phyloP scores from a whole-genome alignment of 2,113 vertebrate genomes.

The Blennius ocellaris region DNA sequence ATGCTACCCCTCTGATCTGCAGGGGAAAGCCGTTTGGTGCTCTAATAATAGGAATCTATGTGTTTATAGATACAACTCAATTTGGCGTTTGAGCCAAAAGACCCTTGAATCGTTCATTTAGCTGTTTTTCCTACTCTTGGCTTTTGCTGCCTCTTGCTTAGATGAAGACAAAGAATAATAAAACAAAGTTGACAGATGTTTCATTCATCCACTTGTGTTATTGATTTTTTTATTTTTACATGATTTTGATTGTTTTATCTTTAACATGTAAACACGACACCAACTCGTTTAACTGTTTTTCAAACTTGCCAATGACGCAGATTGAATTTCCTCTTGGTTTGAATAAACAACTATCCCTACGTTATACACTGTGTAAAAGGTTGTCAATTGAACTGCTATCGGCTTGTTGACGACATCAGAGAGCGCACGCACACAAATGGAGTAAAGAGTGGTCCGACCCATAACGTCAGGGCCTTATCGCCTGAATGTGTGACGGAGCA shows the following conservation, averaged over 20 bases:
- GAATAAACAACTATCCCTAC: not conserved
- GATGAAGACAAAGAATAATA: not conserved
- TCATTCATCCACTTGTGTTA: conserved; percentile 17
- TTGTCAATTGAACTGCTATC: conserved; percentile 20
- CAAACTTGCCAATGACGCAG: no score
- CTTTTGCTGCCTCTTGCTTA: not conserved
- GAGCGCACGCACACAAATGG: conserved; percentile 32
- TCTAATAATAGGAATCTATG: conserved; percentile 53
- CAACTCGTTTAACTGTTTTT: no score
- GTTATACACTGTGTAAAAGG: not conserved
- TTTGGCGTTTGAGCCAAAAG: conserved; percentile 30
- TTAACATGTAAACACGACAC: no score
- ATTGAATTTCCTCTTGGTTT: no score
- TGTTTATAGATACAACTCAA: conserved; percentile 46
- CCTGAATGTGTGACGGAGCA: conserved; percentile 49
- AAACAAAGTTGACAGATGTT: conserved; percentile 57
- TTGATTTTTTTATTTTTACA: conserved; percentile 32
- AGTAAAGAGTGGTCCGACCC: conserved; percentile 53
- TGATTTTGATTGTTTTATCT: no score
- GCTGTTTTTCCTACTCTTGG: conserved; percentile 6
- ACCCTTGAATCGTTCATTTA: conserved; percentile 40
- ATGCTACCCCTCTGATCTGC: conserved; percentile 12
- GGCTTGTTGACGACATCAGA: conserved; percentile 43
- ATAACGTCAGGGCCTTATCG: conserved; percentile 53
- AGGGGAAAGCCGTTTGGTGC: conserved; percentile 41